Base-by-base conservation (phyloP, 2,888 invertebrate genomes). In the Parnassius apollo region DNA sequence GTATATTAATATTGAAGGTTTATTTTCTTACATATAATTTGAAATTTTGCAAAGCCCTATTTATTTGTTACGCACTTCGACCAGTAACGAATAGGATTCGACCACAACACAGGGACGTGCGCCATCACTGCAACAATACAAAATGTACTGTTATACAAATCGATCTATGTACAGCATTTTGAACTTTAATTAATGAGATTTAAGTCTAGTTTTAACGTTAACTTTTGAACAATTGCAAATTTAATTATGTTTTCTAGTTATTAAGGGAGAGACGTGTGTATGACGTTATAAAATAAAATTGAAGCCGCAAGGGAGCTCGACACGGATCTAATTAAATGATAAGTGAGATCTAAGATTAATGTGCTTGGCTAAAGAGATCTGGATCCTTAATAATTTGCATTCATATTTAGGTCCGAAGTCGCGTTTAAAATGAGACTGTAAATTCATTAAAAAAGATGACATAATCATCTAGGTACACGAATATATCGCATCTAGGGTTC, bases 201-300 rank as follows among this genome's bases (percentile, higher is more conserved):
- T 45, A 61, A 53, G 60, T 50, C 7, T 13, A 53, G 25, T 57
- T 54, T 57, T 7, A 2, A 25, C 44, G 11, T 48, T 42, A 52
- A 52, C 9, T 56, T 55, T 64, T 54, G 11, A 42, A 48, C 53
- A 64, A 64, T 64, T 48, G 60, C 57, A 64, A 60, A 57, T 57
- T 57, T 64, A 61, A 57, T 64, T 64, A 60, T 80, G 80, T 70
- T 66, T 71, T 71, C 75, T 80, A 81, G 78, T 83, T 81, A 80
- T 81, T 76, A 75, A 81, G 82, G 84, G 85, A 83, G 83, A 80
- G 83, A 86, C 87, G 90, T 91, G 91, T 90, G 87, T 90, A 91
- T 91, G 91, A 91, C 91, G 83, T 89, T 89, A 80, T 90, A 90
- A 91, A 90, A 89, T 90, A 88, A 90, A 91, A 91, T 89, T 89